These are phyloP conservation scores for Lucilia sericata DNA, from an alignment of 1,140 invertebrate species.

Conservation along the genomic window DNA sequence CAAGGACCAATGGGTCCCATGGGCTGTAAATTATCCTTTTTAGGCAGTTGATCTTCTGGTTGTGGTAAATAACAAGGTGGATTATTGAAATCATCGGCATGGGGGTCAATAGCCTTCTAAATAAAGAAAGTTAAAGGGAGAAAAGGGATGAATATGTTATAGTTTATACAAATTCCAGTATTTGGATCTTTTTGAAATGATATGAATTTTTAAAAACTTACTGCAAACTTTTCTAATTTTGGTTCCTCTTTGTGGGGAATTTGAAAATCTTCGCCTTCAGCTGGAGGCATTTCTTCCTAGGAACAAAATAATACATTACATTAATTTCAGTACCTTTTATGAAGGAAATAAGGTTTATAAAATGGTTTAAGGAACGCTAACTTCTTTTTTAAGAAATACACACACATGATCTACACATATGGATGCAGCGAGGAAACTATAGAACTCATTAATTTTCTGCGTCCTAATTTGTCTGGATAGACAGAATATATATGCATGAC, in stretches of 20 bases:
- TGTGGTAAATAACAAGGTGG: conserved; percentile 72
- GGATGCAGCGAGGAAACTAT: too few species aligned
- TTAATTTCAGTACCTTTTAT: too few species aligned
- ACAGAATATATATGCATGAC: too few species aligned
- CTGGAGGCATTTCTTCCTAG: conserved; percentile 12
- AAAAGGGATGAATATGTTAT: too few species aligned
- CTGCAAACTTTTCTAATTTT: conserved; percentile 54
- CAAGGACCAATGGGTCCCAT: conserved; percentile 73
- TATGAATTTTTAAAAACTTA: conserved; percentile 45
- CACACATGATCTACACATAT: too few species aligned
- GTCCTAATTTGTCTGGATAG: too few species aligned
- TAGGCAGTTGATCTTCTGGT: conserved; percentile 69
- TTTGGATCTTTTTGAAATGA: too few species aligned
- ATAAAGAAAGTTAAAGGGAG: neutral
- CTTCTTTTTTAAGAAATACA: too few species aligned
- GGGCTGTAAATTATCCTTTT: conserved; percentile 61
- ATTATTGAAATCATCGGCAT: conserved; percentile 60
- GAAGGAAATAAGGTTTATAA: too few species aligned
- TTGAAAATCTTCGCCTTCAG: neutral
- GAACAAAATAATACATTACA: neutral
- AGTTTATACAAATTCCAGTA: too few species aligned
- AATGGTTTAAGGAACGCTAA: too few species aligned
- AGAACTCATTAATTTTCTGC: too few species aligned
- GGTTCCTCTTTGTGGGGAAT: neutral
- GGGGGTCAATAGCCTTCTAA: conserved; percentile 50